Evolutionary conservation across 2,888 invertebrate species (phyloP).

Genomic region (Leptura quadrifasciata): DNA sequence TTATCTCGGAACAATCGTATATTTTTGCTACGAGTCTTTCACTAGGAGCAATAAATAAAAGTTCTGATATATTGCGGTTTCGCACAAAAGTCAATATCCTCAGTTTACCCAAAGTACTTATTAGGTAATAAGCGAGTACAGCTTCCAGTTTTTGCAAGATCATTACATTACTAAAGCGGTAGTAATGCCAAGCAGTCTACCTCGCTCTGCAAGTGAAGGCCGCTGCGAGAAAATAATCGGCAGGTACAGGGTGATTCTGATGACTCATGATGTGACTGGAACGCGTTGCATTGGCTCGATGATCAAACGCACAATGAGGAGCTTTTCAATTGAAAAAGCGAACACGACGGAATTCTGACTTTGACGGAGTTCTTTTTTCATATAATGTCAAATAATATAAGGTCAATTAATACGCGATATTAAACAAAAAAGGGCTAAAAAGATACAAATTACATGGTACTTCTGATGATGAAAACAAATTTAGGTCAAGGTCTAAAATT

Average conservation of each 20-base stretch:
- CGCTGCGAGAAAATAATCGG: slow-evolving; percentile 33
- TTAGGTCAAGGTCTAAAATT: too few species aligned
- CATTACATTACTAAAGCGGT: slow-evolving; percentile 49
- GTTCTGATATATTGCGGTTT: slow-evolving; percentile 45
- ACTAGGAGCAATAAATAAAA: slow-evolving; percentile 21
- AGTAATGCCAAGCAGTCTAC: slow-evolving; percentile 66
- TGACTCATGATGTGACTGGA: not conserved
- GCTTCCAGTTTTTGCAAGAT: slow-evolving; percentile 65
- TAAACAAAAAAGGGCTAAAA: too few species aligned
- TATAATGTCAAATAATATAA: too few species aligned
- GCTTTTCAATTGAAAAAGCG: not conserved
- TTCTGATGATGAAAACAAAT: too few species aligned
- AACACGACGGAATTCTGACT: too few species aligned
- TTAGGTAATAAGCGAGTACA: slow-evolving; percentile 64
- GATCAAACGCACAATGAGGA: not conserved
- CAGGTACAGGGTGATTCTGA: slow-evolving; percentile 22
- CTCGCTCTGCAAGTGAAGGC: slow-evolving; percentile 61
- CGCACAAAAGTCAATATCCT: slow-evolving; percentile 65
- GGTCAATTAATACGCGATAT: too few species aligned
- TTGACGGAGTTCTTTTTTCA: too few species aligned
- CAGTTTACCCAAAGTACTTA: slow-evolving; percentile 65
- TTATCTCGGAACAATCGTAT: not conserved
- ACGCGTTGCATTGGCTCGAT: not conserved
- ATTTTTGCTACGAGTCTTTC: not conserved
- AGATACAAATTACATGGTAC: too few species aligned